phyloP scores from a whole-genome alignment of 2,888 invertebrate species.

The Glaucopsyche alexis region DNA sequence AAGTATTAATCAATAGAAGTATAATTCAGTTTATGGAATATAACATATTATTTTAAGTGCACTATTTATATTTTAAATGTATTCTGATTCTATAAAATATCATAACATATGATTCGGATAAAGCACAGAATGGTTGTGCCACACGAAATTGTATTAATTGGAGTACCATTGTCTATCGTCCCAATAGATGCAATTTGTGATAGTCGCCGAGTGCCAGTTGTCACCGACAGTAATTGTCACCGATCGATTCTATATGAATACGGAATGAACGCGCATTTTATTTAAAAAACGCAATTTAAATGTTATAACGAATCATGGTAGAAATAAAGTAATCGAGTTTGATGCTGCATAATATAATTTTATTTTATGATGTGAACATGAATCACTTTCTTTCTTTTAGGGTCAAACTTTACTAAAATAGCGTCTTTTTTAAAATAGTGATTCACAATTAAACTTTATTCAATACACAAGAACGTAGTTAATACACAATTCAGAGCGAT shows the following conservation, averaged over 20 bases:
- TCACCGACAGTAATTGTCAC: constrained; percentile 18
- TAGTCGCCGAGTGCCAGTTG: constrained; percentile 23
- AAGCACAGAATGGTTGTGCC: not conserved
- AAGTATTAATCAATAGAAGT: too few species aligned
- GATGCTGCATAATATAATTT: too few species aligned
- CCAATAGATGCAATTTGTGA: constrained; percentile 30
- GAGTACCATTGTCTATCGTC: constrained; percentile 26
- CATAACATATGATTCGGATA: not conserved
- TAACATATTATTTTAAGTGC: too few species aligned
- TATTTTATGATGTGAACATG: too few species aligned
- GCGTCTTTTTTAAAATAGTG: too few species aligned
- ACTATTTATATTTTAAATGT: too few species aligned
- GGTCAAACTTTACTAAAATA: too few species aligned
- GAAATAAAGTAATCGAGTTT: not conserved
- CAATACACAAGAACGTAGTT: too few species aligned
- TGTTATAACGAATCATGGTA: not conserved
- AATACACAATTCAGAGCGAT: too few species aligned
- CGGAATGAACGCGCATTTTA: constrained; percentile 28
- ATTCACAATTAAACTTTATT: too few species aligned
- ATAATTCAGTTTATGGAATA: too few species aligned
- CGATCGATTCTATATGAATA: constrained; percentile 22
- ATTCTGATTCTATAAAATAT: not conserved
- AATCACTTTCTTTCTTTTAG: too few species aligned
- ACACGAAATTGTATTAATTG: constrained; percentile 30
- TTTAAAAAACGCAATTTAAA: constrained; percentile 9